Conservation (phyloP, 2,797 vertebrate genomes). For the Distichodus sexfasciatus region DNA sequence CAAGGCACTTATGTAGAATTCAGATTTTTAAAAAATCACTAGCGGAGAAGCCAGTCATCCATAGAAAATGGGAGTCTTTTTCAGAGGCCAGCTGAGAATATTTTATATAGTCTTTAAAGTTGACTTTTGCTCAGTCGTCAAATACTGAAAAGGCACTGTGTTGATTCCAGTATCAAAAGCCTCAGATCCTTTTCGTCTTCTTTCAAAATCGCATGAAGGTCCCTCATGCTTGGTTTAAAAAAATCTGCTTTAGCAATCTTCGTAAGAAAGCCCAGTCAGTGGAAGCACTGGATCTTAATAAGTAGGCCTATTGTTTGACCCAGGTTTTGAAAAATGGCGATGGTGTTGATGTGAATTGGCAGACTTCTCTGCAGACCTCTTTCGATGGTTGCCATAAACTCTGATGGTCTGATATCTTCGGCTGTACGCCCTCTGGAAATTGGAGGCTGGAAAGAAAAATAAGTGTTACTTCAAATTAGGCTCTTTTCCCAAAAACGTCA, state of each 20-base stretch:
- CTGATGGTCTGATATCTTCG: constrained; percentile 84
- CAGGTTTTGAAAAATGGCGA: constrained; percentile 78
- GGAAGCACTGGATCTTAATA: constrained; percentile 41
- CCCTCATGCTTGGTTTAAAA: constrained; percentile 36
- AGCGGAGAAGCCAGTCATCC: constrained; percentile 31
- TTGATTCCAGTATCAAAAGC: constrained; percentile 53
- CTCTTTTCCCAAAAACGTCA: neutral
- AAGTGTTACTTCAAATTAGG: neutral
- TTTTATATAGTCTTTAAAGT: constrained; percentile 52
- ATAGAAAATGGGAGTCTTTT: constrained; percentile 52
- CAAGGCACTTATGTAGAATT: constrained; percentile 38
- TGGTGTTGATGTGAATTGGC: constrained; percentile 68
- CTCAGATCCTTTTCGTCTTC: constrained; percentile 53
- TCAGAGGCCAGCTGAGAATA: constrained; percentile 71
- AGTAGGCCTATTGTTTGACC: constrained; percentile 76
- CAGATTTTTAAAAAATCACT: constrained; percentile 40
- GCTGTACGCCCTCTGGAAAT: constrained; percentile 86
- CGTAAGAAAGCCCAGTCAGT: constrained; percentile 63
- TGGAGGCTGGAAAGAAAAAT: constrained; percentile 81
- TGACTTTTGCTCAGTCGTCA: constrained; percentile 52
- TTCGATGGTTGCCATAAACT: constrained; percentile 73
- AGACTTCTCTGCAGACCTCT: constrained; percentile 75
- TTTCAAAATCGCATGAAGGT: constrained; percentile 43
- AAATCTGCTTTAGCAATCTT: neutral
- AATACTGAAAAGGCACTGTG: constrained; percentile 70